Percentiles rank a stretch among this genome's conserved stretches.
Evolutionary conservation across 2,888 invertebrate species (phyloP).

Genomic region (Malachius bipustulatus): DNA sequence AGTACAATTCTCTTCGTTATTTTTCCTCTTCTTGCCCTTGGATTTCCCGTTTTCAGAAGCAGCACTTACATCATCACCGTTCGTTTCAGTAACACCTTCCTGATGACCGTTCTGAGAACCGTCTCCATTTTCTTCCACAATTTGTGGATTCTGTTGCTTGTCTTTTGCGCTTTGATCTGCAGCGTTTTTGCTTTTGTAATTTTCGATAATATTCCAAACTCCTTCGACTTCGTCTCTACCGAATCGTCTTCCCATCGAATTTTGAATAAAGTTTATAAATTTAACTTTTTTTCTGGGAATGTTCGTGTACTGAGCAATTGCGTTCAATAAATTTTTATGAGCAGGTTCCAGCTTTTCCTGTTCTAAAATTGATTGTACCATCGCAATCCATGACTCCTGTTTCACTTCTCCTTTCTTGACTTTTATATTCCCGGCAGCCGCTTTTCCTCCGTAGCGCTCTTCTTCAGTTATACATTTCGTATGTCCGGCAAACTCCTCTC

Average conservation of each 20-base stretch:
- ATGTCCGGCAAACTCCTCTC: constrained; percentile 63
- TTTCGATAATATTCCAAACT: constrained; percentile 49
- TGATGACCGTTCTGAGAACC: too few relatives aligned
- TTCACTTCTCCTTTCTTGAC: constrained; percentile 78
- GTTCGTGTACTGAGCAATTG: constrained; percentile 56
- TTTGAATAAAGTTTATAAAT: constrained; percentile 66
- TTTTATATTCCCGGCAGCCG: constrained; percentile 53
- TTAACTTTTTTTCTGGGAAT: constrained; percentile 78
- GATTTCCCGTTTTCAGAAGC: too few relatives aligned
- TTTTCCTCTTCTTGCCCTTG: too few relatives aligned
- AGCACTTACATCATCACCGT: too few relatives aligned
- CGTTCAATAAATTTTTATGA: constrained; percentile 51
- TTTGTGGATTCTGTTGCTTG: too few relatives aligned
- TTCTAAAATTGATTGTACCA: constrained; percentile 53
- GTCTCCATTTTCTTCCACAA: too few relatives aligned
- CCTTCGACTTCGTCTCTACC: constrained; percentile 48
- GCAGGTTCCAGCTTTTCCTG: constrained; percentile 45
- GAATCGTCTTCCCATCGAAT: constrained; percentile 44
- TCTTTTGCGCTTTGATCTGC: too few relatives aligned
- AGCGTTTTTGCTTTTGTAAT: constrained; percentile 23
- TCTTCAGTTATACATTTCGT: constrained; percentile 79
- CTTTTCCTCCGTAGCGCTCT: constrained; percentile 79
- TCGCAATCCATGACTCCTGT: constrained; percentile 72
- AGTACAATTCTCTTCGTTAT: too few relatives aligned
- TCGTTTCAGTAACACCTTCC: too few relatives aligned